Evolutionary conservation across 2,888 invertebrate genomes (phyloP), one percentile per base, ranked within the genome.

Genomic region (Apodemia duryi): DNA sequence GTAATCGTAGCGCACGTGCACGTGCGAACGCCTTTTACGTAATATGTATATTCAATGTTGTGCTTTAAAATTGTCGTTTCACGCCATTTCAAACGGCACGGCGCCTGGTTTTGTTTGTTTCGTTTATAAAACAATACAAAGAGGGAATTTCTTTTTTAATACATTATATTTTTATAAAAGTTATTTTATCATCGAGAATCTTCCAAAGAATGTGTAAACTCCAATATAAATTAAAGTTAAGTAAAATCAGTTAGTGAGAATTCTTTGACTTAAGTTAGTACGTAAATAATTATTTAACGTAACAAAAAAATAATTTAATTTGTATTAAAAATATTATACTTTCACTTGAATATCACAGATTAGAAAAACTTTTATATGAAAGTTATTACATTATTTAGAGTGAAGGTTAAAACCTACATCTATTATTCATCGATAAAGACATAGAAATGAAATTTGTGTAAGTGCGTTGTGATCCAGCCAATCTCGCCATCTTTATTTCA

Each of bases 1-100:
- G 86, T 85, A 88, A 87, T 89, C 86, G 86, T 78, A 74, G 81
- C 81, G 84, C 57, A 57, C 57, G 54, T 54, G 10, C 84, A 88
- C 88, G 87, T 89, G 83, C 83, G 79, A 82, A 80, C 81, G 76
- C 81, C 80, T n/a, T 83, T 79, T 84, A 83, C 76, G 75, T 81
- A 82, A 78, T 82, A 82, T 77, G 79, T 85, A 85, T 83, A 85
- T 89, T 87, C 84, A 88, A 86, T 88, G 88, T 85, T 84, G 82
- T 86, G 85, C 85, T 89, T 89, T 88, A 88, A 90, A 88, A 87
- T 86, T 86, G 84, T 87, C 88, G 86, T 86, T 88, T 86, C 86
- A 83, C 86, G 80, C 88, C 88, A 88, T 91, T 90, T 86, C 80
- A 84, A 85, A 77, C 79, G 81, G 79, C 5, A 0, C 35, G 2